Conservation (phyloP, 2,888 invertebrate genomes). For the Seladonia tumulorum region DNA sequence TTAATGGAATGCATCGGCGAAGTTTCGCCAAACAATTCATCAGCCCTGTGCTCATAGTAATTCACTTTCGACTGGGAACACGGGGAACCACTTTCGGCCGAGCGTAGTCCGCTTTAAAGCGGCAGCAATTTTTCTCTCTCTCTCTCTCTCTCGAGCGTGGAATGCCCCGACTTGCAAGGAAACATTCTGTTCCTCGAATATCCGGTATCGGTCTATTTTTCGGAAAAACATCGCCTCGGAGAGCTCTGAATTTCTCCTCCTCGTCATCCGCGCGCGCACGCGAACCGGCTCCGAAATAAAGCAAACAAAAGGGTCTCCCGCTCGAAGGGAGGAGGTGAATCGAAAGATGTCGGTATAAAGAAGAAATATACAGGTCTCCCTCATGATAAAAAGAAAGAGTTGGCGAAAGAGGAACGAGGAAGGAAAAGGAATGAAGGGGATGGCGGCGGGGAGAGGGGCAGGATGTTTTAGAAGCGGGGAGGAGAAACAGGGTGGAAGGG, state of each 20-base stretch:
- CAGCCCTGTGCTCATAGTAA: constrained; percentile 1
- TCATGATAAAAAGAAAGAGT: not conserved
- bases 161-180: not conserved
- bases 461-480: not conserved
- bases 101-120: constrained; percentile 24
- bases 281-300: not conserved
- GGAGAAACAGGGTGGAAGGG: constrained; percentile 14
- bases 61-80: constrained; percentile 19
- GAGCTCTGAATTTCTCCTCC: constrained; percentile 29
- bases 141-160: constrained; percentile 18
- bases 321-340: not conserved
- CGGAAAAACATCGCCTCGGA: constrained; percentile 15
- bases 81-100: not conserved
- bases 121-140: constrained; percentile 20
- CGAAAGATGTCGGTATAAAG: constrained; percentile 35
- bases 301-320: not conserved
- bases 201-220: constrained; percentile 30
- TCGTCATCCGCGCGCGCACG: not conserved
- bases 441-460: not conserved
- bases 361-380: constrained; percentile 41
- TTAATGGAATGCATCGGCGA: constrained; percentile 3
- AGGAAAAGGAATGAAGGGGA: not conserved
- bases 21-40: not conserved
- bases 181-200: constrained; percentile 27
- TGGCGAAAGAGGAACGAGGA: not conserved